Percentiles rank a stretch among this genome's conserved stretches.
phyloP scores from a whole-genome alignment of 1,140 invertebrate species.

The Brachionus angularis region DNA sequence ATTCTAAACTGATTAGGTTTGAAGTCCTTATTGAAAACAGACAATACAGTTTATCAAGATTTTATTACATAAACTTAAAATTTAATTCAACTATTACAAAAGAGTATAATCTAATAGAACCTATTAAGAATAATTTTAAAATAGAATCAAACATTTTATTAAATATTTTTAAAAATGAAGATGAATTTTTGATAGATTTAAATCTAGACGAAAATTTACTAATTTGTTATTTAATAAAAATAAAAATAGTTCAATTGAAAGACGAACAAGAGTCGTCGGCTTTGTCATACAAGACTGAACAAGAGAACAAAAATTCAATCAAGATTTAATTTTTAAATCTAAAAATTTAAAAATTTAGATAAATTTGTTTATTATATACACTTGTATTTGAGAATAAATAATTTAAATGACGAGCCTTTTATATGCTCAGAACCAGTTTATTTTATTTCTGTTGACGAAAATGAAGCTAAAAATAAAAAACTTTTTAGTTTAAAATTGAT shows the following conservation, averaged over 20 bases:
- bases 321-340: constrained; percentile 8
- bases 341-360: neutral
- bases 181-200: constrained; percentile 15
- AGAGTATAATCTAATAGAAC: neutral
- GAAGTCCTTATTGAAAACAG: neutral
- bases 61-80: neutral
- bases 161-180: constrained; percentile 15
- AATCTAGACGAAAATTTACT: constrained; percentile 11
- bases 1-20: neutral
- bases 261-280: neutral
- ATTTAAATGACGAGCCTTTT: constrained; percentile 32
- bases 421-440: constrained; percentile 3
- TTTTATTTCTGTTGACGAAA: constrained; percentile 9
- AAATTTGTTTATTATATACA: constrained; percentile 11
- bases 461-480: neutral
- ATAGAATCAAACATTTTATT: constrained; percentile 34
- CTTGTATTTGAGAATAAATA: neutral
- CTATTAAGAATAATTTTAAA: neutral
- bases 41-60: neutral
- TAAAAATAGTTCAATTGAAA: neutral
- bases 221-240: constrained; percentile 20
- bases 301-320: too few relatives aligned
- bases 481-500: constrained; percentile 2
- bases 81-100: neutral
- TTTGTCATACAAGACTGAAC: too few relatives aligned